Evolutionary conservation across 2,888 invertebrate genomes (phyloP).

Genomic region (Agrotis clavis): DNA sequence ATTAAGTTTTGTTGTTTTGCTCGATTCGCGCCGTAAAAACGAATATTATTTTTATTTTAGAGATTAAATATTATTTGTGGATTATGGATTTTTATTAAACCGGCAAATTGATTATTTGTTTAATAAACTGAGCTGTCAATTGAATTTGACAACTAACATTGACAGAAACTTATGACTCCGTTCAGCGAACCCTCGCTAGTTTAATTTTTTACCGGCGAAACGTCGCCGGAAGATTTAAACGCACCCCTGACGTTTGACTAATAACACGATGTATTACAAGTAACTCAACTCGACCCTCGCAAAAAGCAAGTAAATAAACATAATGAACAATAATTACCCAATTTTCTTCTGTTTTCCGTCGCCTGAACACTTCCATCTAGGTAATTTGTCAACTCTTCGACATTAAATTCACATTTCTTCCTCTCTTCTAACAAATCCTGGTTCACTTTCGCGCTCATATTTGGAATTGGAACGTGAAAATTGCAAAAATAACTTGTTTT

Average conservation of each 20-base stretch:
- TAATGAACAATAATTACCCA: slow-evolving; percentile 71
- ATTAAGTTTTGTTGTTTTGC: no score
- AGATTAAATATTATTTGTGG: no score
- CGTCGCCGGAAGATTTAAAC: no score
- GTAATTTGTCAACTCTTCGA: slow-evolving; percentile 94
- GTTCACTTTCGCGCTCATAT: slow-evolving; percentile 85
- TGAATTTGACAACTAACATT: no score
- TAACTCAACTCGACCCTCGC: background rate
- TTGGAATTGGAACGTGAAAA: slow-evolving; percentile 34
- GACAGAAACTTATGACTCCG: no score
- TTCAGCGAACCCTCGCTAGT: no score
- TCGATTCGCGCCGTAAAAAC: no score
- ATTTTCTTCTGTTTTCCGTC: slow-evolving; percentile 91
- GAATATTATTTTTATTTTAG: no score
- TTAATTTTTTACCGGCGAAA: no score
- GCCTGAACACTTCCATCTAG: slow-evolving; percentile 93
- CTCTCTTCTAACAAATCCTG: slow-evolving; percentile 93
- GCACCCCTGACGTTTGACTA: background rate
- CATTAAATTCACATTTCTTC: slow-evolving; percentile 93
- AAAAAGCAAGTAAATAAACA: slow-evolving; percentile 8
- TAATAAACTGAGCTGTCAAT: no score
- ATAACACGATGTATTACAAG: slow-evolving; percentile 6
- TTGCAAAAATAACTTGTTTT: background rate
- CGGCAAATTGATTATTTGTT: no score
- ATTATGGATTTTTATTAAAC: no score